Percentiles rank a stretch among this genome's conserved stretches.
phyloP scores from a whole-genome alignment of 2,888 invertebrate species.

The Zhuqinia jingwanae region DNA sequence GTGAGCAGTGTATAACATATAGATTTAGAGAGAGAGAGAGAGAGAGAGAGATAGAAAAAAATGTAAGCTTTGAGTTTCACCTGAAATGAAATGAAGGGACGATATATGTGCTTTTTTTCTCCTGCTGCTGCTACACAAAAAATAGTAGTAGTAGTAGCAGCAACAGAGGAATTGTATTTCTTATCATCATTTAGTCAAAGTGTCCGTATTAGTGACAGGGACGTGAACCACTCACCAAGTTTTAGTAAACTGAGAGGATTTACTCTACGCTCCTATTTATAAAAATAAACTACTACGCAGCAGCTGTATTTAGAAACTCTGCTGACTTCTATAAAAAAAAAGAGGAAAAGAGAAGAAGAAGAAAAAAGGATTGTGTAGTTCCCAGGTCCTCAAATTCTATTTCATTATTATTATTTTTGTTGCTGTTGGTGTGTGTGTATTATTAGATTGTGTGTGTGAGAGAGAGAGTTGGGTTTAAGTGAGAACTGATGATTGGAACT shows the following conservation, averaged over 20 bases:
- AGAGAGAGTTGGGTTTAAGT: not conserved
- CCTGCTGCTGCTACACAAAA: not conserved
- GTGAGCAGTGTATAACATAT: not conserved
- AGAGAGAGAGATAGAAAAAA: constrained; percentile 30
- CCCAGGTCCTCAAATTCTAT: not conserved
- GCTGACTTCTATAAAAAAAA: too few species aligned
- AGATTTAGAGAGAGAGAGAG: not conserved
- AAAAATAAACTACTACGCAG: not conserved
- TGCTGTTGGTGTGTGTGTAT: not conserved
- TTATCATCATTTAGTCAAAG: constrained; percentile 17
- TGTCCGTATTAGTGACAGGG: constrained; percentile 18
- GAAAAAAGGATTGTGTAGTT: constrained; percentile 11
- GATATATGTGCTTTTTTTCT: too few species aligned
- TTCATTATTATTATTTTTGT: not conserved
- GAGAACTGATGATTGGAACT: too few species aligned
- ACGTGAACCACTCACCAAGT: constrained; percentile 29
- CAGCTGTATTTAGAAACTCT: not conserved
- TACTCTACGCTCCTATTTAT: not conserved
- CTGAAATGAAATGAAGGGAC: constrained; percentile 41
- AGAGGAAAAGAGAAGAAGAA: not conserved
- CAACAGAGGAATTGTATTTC: constrained; percentile 23
- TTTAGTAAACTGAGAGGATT: constrained; percentile 34
- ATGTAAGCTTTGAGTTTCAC: constrained; percentile 56
- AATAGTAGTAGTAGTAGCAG: not conserved
- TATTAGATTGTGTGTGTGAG: not conserved